Evolutionary conservation across 2,888 invertebrate genomes (phyloP).

Genomic region (Polyommatus iphigenia): DNA sequence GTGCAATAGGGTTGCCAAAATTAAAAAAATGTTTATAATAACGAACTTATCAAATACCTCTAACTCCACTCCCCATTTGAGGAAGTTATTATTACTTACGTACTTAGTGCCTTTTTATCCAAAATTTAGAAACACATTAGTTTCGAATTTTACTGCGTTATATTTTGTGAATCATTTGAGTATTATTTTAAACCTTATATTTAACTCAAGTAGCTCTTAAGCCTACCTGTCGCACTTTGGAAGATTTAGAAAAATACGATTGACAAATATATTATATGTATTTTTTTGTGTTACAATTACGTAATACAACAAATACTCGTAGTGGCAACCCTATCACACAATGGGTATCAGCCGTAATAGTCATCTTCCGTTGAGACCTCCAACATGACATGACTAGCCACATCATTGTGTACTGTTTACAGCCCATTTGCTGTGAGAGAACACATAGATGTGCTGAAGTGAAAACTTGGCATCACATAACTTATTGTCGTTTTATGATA

Average conservation of each 20-base stretch:
- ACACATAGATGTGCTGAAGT: neutral
- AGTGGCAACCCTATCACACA: neutral
- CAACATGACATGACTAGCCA: neutral
- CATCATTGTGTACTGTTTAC: neutral
- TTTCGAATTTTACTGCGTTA: no score
- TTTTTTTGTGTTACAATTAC: neutral
- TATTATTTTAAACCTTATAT: no score
- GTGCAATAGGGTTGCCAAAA: conserved; percentile 1
- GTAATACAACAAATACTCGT: neutral
- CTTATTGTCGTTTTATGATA: neutral
- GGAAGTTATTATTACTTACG: no score
- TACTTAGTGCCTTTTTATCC: no score
- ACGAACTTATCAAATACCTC: no score
- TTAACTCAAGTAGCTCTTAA: no score
- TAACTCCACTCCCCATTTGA: no score
- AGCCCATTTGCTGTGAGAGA: neutral
- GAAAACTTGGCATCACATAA: neutral
- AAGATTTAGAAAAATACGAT: no score
- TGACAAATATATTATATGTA: no score
- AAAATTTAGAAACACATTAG: no score
- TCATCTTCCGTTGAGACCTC: conserved; percentile 15
- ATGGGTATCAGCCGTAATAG: conserved; percentile 15
- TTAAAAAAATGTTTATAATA: neutral
- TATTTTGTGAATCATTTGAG: no score
- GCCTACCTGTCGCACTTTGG: no score